Evolutionary conservation across 1,140 invertebrate genomes (phyloP), one percentile per base, ranked within the genome.

Genomic region (Patella vulgata): DNA sequence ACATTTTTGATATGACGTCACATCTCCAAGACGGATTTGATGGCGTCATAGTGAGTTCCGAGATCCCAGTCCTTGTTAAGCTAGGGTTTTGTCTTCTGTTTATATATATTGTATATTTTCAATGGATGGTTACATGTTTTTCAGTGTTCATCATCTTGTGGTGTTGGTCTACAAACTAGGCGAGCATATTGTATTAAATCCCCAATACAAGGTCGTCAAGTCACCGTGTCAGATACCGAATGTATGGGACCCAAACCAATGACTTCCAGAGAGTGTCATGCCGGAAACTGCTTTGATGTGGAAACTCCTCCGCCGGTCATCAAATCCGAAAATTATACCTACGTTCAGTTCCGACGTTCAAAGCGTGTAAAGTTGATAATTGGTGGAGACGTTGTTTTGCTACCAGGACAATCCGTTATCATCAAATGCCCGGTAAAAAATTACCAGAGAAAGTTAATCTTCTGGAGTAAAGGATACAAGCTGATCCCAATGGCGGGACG

Each of bases 181-280:
- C 87, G 88, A 71, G 89, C 95, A 36, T 88, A 90, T 63, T 98
- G 96, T 82, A 92, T 94, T 73, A 94, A 96, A 85, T 48, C 50
- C 25, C 58, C 64, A 6, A 39, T 63, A 12, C 40, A 44, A 4
- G 70, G 70, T 3, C 59, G 52, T 14, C 33, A 66, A 19, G 50
- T 75, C 0, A 71, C 64, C 12, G 70, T 75, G 2, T 63, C 70
- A 0, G 52, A 68, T 43, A 54, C 48, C 21, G 62, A 66, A 28
- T 75, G 73, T 30, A 33, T 63, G 40, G 57, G 63, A 11, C 54
- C 65, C 8, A 58, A 59, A 30, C 73, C 73, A 12, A 31, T 55
- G 25, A 57, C 53, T 3, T 58, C 60, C 9, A 59, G 70, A 23
- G 27, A 55, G 12, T 75, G 73, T 52, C 64, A 62, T 25, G 9